Percentiles rank a stretch among this genome's conserved stretches.
Conservation (phyloP, 2,797 vertebrate species). For the Etheostoma perlongum region DNA sequence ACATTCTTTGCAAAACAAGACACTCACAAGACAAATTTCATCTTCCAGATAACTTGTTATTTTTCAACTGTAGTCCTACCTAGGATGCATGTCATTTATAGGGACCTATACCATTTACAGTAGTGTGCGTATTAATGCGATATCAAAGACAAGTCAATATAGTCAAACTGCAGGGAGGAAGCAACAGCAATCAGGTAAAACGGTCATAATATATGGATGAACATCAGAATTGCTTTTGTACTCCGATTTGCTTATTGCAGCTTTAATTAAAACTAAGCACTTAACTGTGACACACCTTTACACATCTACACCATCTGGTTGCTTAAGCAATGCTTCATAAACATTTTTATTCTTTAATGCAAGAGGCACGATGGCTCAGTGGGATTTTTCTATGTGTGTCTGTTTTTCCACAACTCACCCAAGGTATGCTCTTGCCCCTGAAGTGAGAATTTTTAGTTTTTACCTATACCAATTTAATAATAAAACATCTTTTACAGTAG, state of each 20-base stretch:
- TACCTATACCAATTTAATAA: neutral
- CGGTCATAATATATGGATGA: conserved; percentile 9
- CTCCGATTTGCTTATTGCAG: conserved; percentile 8
- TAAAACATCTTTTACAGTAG: conserved; percentile 12
- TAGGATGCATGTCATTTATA: too few species aligned
- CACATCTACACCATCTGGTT: conserved; percentile 30
- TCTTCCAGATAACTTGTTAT: neutral
- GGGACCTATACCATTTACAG: neutral
- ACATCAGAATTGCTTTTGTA: conserved; percentile 7
- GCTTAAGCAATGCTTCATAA: conserved; percentile 8
- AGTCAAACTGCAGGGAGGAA: neutral
- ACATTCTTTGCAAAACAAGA: neutral
- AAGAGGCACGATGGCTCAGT: neutral
- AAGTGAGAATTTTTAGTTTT: neutral
- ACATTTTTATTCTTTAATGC: conserved; percentile 1
- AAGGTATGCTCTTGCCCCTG: neutral
- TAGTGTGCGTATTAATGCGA: neutral
- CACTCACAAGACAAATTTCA: too few species aligned
- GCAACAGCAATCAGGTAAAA: neutral
- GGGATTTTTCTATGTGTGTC: neutral
- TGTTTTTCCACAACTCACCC: neutral
- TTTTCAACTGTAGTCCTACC: too few species aligned
- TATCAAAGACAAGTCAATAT: neutral
- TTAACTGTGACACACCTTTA: neutral
- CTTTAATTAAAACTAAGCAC: conserved; percentile 43